Evolutionary conservation across 2,888 invertebrate genomes (phyloP), one percentile per base, ranked within the genome.

Genomic region (Cyclophora punctaria): DNA sequence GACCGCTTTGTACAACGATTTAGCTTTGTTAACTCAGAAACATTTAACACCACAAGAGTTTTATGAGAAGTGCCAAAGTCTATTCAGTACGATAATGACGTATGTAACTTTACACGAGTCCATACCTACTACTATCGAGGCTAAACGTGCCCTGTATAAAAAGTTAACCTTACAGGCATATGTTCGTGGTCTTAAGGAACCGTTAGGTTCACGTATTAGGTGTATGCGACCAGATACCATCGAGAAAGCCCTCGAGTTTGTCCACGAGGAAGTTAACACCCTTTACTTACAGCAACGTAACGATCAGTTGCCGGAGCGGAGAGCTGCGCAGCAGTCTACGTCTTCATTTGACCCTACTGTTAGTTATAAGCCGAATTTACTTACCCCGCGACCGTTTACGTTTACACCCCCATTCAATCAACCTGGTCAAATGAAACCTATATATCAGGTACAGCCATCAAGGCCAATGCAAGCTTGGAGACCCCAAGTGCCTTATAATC

Each of bases 1-100:
- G 20, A 20, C 20, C 20, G 20, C 20, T 20, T 44, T 66, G 0
- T 63, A 63, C 44, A 64, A 63, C 7, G 60, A 64, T 51, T 44
- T 67, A 3, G 34, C 46, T 2, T 5, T 57, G 34, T 43, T 46
- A 2, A 53, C 50, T 0, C 57, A 58, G 33, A 52, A 54, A 3
- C 34, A 47, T 20, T 41, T 42, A 3, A 35, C 52, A 2, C 53
- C 52, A 2, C 56, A 56, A 34, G 58, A 55, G 42, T 55, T 52
- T 46, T 55, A 53, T 41, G 53, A 56, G 5, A 47, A 43, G 3
- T 57, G 53, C 46, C 47, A 48, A 5, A 49, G 44, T 5, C 20
- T 55, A 20, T 49, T 52, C 33, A 48, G 52, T 43, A 52, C 48
- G 4, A 48, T 53, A 6, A 50, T 53, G 50, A 58, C 58, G 2